Evolutionary conservation across 2,888 invertebrate species (phyloP), one percentile per base, ranked within the genome.

Genomic region (Syrphus vitripennis): DNA sequence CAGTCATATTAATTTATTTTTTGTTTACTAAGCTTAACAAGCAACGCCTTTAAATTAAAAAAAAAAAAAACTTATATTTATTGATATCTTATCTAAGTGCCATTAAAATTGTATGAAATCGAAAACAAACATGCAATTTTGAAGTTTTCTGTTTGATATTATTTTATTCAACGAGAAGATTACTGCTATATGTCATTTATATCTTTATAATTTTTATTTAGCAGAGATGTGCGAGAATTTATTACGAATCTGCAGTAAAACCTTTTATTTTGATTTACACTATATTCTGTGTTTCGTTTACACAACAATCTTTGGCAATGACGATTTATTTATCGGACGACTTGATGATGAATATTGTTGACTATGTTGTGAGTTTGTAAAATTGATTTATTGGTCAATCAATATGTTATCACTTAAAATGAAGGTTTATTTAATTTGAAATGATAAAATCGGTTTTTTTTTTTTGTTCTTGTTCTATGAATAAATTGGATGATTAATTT

Each of bases 271-370:
- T 19, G 55, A n/a, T 53, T 45, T 71, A 4, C n/a, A 37, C 26
- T 57, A n/a, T n/a, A n/a, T n/a, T n/a, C n/a, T 50, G 37, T 4
- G 29, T 50, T 50, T 16, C 10, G 5, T 12, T 34, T n/a, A 72
- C 14, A 57, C 24, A 79, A 57, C 79, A 48, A 74, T 72, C 61
- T 61, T 70, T 70, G 40, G 63, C 74, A 78, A 74, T 83, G 83
- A 70, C 55, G 63, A 74, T 21, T 78, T 78, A 70, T 70, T n/a
- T 65, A 79, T 78, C 72, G 45, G 59, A 31, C 45, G n/a, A n/a
- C n/a, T n/a, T n/a, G n/a, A 29, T 29, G 40, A 65, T 65, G 19
- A 40, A 10, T 40, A 9, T 61, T 37, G 24, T 37, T 61, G 14
- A n/a, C 5, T 21, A 21, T 59, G 59, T 59, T 59, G 21, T 16